Percentiles rank a stretch among this genome's conserved stretches.
These are phyloP conservation scores for Dermolepida albohirtum DNA, from an alignment of 2,888 invertebrate species.

Conservation along the genomic window DNA sequence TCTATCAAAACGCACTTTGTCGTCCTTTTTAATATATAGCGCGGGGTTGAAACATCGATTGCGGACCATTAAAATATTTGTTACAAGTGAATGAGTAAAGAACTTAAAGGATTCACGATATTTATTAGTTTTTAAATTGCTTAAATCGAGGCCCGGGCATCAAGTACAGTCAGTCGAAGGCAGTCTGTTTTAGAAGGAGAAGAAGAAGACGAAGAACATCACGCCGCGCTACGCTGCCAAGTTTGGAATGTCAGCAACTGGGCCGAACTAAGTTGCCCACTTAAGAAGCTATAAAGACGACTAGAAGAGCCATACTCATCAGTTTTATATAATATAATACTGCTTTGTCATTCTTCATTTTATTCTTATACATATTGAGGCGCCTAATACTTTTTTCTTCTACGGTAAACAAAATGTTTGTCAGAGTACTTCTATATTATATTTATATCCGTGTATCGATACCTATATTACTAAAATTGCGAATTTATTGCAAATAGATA, in stretches of 20 bases:
- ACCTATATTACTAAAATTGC: too few relatives aligned
- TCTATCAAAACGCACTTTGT: conserved; percentile 33
- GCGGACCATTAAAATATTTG: conserved; percentile 47
- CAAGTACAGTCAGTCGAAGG: neutral
- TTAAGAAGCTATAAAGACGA: conserved; percentile 41
- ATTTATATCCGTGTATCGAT: too few relatives aligned
- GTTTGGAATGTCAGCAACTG: conserved; percentile 35
- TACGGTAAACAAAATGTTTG: conserved; percentile 24
- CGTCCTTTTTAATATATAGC: conserved; percentile 14
- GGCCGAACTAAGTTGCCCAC: conserved; percentile 42
- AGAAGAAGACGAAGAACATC: too few relatives aligned
- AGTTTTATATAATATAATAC: conserved; percentile 43
- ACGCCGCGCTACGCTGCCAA: neutral
- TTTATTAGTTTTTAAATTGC: conserved; percentile 43
- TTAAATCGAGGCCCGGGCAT: conserved; percentile 12
- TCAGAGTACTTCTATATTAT: too few relatives aligned
- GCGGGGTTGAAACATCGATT: conserved; percentile 33
- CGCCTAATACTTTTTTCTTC: conserved; percentile 24
- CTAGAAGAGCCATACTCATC: conserved; percentile 37
- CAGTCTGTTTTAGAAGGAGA: conserved; percentile 1
- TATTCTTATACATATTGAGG: conserved; percentile 34
- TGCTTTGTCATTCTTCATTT: conserved; percentile 42
- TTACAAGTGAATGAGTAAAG: conserved; percentile 44
- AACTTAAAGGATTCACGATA: conserved; percentile 38
- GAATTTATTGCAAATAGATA: too few relatives aligned